Evolutionary conservation across 2,113 vertebrate genomes (phyloP).

Genomic region (Copsychus sechellarum): DNA sequence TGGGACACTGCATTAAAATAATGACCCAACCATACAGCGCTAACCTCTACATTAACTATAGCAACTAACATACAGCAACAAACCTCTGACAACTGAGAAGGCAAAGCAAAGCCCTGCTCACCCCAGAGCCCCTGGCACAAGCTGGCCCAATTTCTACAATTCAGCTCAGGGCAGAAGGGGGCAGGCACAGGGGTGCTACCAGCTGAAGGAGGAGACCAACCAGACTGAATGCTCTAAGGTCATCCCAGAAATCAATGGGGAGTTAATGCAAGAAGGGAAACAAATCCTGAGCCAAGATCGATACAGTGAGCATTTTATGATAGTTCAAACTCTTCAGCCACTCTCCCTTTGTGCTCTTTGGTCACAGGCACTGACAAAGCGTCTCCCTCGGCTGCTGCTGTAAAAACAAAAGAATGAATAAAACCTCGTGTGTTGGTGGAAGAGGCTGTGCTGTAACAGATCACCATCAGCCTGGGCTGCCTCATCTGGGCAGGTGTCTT

Average conservation of each 20-base stretch:
- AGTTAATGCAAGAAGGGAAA: slow-evolving; percentile 73
- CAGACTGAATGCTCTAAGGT: slow-evolving; percentile 50
- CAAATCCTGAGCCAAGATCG: slow-evolving; percentile 68
- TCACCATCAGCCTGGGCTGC: background rate
- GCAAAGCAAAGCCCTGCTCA: background rate
- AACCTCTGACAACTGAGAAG: fast-evolving
- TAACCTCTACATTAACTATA: background rate
- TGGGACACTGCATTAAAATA: background rate
- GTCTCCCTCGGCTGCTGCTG: background rate
- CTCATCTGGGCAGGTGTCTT: background rate
- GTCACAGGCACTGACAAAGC: background rate
- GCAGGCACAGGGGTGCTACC: background rate
- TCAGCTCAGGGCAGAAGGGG: background rate
- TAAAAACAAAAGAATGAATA: slow-evolving; percentile 38
- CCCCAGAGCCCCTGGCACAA: background rate
- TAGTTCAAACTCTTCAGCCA: slow-evolving; percentile 20
- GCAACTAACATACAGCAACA: background rate
- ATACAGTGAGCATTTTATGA: slow-evolving; percentile 56
- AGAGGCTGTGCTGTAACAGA: background rate
- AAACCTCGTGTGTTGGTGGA: background rate
- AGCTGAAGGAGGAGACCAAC: slow-evolving; percentile 20
- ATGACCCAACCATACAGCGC: background rate
- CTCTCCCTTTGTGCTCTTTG: background rate
- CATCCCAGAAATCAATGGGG: slow-evolving; percentile 55
- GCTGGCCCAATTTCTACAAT: background rate